phyloP scores from a whole-genome alignment of 2,888 invertebrate genomes.

The Rhamnusium bicolor region DNA sequence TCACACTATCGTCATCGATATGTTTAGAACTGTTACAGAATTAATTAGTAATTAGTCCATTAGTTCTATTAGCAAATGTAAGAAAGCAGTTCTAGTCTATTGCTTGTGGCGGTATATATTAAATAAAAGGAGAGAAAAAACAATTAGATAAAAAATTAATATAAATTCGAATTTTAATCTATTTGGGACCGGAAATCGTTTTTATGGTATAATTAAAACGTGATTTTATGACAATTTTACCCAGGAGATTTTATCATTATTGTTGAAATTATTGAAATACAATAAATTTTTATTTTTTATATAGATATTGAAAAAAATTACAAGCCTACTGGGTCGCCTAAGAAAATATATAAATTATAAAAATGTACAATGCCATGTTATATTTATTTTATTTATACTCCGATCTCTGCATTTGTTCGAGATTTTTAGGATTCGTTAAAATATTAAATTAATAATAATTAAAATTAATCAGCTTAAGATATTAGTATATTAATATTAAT shows the following conservation, averaged over 20 bases:
- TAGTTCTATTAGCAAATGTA: not conserved
- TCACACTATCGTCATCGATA: slow-evolving; percentile 23
- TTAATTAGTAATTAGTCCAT: slow-evolving; percentile 23
- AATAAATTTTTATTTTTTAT: not conserved
- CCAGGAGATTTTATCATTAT: not conserved
- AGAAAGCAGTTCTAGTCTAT: not conserved
- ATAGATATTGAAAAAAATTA: no score
- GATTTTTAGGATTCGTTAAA: no score
- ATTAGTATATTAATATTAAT: no score
- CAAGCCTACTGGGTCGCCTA: no score
- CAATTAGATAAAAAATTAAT: not conserved
- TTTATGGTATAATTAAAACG: slow-evolving; percentile 4
- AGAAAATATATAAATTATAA: no score
- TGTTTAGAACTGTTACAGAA: slow-evolving; percentile 26
- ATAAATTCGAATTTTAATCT: not conserved
- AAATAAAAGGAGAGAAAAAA: not conserved
- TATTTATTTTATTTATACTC: no score
- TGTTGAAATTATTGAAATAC: not conserved
- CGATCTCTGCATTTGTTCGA: no score
- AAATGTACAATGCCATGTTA: no score
- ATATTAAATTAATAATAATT: no score
- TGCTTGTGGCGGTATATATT: not conserved
- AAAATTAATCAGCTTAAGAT: no score
- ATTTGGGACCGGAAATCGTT: not conserved
- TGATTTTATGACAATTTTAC: not conserved